Evolutionary conservation across 2,113 vertebrate genomes (phyloP).

Genomic region (Malurus alboscapulatus): DNA sequence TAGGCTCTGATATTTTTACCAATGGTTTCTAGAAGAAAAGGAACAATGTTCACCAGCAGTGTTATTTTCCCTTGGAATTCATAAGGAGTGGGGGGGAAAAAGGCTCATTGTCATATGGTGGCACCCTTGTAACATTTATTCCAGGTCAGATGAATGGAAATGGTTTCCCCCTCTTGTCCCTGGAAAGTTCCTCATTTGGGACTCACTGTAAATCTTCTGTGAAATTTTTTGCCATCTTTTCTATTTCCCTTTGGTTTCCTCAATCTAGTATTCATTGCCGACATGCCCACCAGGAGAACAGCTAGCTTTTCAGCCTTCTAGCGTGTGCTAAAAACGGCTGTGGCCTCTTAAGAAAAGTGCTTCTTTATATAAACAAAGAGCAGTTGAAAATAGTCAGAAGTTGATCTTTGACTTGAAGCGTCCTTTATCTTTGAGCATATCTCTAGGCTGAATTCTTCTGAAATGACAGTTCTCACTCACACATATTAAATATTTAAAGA

Average conservation of each 20-base stretch:
- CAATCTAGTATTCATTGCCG: slow-evolving; percentile 48
- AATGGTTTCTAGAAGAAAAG: not conserved
- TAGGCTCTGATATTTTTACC: not conserved
- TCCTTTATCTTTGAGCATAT: not conserved
- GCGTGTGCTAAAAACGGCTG: not conserved
- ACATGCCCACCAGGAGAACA: slow-evolving; percentile 39
- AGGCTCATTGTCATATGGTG: slow-evolving; percentile 4
- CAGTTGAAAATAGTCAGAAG: not conserved
- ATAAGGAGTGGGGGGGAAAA: not conserved
- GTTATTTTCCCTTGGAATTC: not conserved
- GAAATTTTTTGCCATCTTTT: slow-evolving; percentile 50
- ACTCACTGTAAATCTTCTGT: slow-evolving; percentile 52
- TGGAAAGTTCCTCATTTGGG: slow-evolving; percentile 17
- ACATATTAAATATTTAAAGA: not conserved
- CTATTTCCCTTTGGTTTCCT: slow-evolving; percentile 39
- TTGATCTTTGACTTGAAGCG: not conserved
- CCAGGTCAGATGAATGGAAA: not conserved
- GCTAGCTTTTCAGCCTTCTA: not conserved
- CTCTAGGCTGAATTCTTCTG: not conserved
- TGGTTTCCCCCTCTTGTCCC: not conserved
- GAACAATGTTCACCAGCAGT: not conserved
- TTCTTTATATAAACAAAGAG: not conserved
- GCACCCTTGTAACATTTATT: slow-evolving; percentile 55
- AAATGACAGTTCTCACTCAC: not conserved
- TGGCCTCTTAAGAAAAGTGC: not conserved